These are phyloP conservation scores for Coccyzus lansbergi DNA, from an alignment of 2,797 vertebrate genomes.

Conservation along the genomic window DNA sequence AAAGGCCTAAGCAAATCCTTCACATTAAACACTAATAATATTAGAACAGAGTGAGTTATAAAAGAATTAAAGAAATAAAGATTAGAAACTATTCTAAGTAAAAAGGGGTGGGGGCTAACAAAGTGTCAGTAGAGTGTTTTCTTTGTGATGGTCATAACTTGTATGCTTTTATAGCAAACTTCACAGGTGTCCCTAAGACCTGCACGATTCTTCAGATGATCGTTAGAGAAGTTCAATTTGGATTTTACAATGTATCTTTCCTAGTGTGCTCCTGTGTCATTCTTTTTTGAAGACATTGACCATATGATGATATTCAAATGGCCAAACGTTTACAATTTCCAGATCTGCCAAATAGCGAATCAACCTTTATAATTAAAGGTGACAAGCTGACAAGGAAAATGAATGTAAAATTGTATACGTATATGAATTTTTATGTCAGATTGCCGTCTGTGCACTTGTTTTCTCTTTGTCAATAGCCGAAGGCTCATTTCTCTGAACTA, in stretches of 20 bases:
- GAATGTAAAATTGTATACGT: conserved; percentile 95
- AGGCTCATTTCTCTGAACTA: conserved; percentile 89
- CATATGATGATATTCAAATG: conserved; percentile 91
- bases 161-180: background rate
- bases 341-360: conserved; percentile 92
- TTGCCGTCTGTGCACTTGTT: conserved; percentile 92
- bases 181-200: conserved; percentile 56
- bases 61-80: conserved; percentile 33
- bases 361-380: conserved; percentile 99
- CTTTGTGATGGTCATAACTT: background rate
- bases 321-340: conserved; percentile 86
- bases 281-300: conserved; percentile 83
- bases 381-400: conserved; percentile 99
- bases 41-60: conserved; percentile 44
- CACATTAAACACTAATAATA: conserved; percentile 64
- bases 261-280: conserved; percentile 58
- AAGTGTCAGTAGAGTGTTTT: background rate
- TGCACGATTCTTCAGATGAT: conserved; percentile 70
- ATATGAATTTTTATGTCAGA: conserved; percentile 99
- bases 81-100: background rate
- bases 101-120: background rate
- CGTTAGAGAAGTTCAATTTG: background rate
- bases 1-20: conserved; percentile 85
- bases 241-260: conserved; percentile 3
- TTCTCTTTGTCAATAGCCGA: conserved; percentile 91